Evolutionary conservation across 2,888 invertebrate species (phyloP), one percentile per base, ranked within the genome.

Genomic region (Andricus curvator): DNA sequence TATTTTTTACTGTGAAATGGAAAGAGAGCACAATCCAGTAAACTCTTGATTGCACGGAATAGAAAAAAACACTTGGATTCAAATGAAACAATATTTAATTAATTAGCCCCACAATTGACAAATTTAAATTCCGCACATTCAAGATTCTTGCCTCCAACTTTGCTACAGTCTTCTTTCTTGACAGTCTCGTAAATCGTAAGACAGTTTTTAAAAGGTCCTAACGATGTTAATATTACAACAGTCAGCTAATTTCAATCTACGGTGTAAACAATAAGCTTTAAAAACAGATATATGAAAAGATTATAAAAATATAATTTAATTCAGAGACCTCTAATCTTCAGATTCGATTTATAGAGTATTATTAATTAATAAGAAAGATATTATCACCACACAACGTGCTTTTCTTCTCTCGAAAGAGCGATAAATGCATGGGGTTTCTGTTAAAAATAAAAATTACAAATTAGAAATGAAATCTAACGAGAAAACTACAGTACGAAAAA

Each of bases 271-370:
- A 56, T 56, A 74, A 74, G 13, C 29, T 74, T 56, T n/a, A 74
- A 51, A 33, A 60, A 74, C 20, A 74, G 29, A 51, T 37, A 51
- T 74, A 56, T 74, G 74, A 74, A 74, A 74, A 60, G 22, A 51
- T 74, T 74, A 74, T 33, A 74, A 74, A 74, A 74, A 74, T 74
- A 74, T 74, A 56, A 74, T 74, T 74, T 15, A 56, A 74, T 74
- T 74, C 51, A 48, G 51, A 74, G 70, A 74, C 13, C 29, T 74
- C 33, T n/a, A 74, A 74, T 56, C 20, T 74, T 74, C 29, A 51
- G 29, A 29, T n/a, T 60, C n/a, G 51, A 56, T 74, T 33, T 37
- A 56, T 37, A 33, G 74, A 60, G n/a, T 56, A 74, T 74, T 74
- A 56, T 64, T 64, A 60, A 60, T 68, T 44, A 51, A 48, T 56